Conservation (phyloP, 1,140 invertebrate species). For the Sitodiplosis mosellana region DNA sequence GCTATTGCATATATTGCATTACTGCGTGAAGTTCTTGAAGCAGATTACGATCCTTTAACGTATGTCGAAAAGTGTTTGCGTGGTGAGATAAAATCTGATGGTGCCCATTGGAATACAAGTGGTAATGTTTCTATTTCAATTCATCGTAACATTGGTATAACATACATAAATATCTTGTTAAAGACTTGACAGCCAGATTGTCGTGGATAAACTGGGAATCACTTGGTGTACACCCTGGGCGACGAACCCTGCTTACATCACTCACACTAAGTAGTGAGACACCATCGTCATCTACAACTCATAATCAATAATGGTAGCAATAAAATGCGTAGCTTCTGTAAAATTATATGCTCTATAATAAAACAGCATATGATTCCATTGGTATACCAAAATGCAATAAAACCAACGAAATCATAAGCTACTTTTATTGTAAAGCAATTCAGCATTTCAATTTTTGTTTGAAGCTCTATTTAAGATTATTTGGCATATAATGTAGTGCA, state of each 20-base stretch:
- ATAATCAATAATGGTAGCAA: too few relatives aligned
- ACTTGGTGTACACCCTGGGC: constrained; percentile 77
- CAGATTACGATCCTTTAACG: constrained; percentile 77
- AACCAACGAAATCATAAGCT: too few relatives aligned
- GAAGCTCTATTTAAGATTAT: too few relatives aligned
- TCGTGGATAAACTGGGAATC: constrained; percentile 99
- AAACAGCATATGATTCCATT: too few relatives aligned
- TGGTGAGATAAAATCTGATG: constrained; percentile 69
- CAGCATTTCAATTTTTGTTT: too few relatives aligned
- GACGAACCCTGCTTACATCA: constrained; percentile 61
- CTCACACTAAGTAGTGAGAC: constrained; percentile 61
- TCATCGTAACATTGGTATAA: constrained; percentile 2
- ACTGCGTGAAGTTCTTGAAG: constrained; percentile 73
- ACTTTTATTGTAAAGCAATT: too few relatives aligned
- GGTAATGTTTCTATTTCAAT: constrained; percentile 38
- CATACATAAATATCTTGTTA: constrained; percentile 14
- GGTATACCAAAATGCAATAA: too few relatives aligned
- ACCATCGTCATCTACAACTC: too few relatives aligned
- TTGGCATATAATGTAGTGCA: too few relatives aligned
- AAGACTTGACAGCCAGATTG: constrained; percentile 89
- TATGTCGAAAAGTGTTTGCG: constrained; percentile 84
- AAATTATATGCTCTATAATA: too few relatives aligned
- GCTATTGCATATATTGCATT: constrained; percentile 95
- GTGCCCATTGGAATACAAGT: constrained; percentile 89
- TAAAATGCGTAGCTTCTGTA: too few relatives aligned